Evolutionary conservation across 35 echinoderm and acorn worm genomes (phyloP).

Genomic region (Ophioderma brevispina): DNA sequence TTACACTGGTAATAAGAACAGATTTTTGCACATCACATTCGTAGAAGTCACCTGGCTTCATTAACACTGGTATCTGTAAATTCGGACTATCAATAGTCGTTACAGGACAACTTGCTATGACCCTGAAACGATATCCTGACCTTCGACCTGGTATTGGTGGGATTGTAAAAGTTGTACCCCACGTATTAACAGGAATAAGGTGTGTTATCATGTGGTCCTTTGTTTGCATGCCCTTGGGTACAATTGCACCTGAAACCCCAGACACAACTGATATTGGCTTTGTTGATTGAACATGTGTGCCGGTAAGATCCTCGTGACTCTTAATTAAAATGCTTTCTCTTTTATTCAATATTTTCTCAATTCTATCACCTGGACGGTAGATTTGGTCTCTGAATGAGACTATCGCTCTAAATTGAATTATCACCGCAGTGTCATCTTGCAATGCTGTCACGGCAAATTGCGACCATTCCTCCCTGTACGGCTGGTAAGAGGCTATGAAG

Average conservation of each 20-base stretch:
- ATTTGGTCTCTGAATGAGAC: not conserved
- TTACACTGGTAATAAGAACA: not conserved
- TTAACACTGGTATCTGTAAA: not conserved
- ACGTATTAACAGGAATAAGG: not conserved
- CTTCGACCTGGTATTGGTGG: not conserved
- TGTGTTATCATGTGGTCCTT: not conserved
- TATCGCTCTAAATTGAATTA: not conserved
- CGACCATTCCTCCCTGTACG: slow-evolving; percentile 5
- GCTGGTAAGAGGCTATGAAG: slow-evolving; percentile 16
- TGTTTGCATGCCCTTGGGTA: not conserved
- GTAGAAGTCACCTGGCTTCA: not conserved
- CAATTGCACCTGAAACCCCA: not conserved
- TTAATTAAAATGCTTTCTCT: not conserved
- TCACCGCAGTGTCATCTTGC: slow-evolving; percentile 19
- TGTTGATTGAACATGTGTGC: not conserved
- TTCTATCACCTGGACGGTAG: not conserved
- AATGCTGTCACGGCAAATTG: slow-evolving; percentile 14
- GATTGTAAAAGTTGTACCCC: not conserved
- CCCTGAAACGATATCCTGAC: not conserved
- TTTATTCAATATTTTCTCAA: not conserved
- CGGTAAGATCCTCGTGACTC: not conserved
- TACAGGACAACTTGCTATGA: not conserved
- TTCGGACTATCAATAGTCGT: not conserved
- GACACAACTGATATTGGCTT: not conserved
- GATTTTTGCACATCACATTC: not conserved